phyloP scores from a whole-genome alignment of 2,113 vertebrate genomes.

The Vulpes vulpes region DNA sequence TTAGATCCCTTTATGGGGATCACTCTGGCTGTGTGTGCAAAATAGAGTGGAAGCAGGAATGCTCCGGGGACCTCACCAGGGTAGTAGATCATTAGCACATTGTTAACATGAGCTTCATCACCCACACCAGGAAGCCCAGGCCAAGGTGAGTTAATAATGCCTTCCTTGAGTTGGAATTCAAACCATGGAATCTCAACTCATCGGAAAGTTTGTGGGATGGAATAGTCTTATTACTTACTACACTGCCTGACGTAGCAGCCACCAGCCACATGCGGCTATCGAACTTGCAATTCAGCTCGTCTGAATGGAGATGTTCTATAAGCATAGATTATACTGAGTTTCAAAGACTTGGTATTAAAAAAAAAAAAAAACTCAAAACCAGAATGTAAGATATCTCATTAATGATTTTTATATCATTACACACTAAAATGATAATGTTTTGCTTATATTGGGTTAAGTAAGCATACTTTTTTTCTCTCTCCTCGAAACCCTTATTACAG shows the following conservation, averaged over 20 bases:
- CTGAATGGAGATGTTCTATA: neutral
- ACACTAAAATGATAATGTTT: neutral
- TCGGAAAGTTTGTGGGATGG: neutral
- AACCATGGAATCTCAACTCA: neutral
- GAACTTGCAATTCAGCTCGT: neutral
- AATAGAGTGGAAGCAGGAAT: neutral
- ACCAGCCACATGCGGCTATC: neutral
- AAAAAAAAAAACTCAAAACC: neutral
- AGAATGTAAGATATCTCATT: neutral
- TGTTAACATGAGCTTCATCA: neutral
- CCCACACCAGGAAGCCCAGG: neutral
- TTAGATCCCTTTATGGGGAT: neutral
- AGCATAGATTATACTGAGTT: neutral
- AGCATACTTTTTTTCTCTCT: neutral
- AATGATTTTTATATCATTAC: conserved; percentile 9
- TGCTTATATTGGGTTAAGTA: neutral
- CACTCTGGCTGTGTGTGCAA: neutral
- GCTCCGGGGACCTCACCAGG: neutral
- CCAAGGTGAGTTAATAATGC: neutral
- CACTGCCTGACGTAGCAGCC: neutral
- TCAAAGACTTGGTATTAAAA: neutral
- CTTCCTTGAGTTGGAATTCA: neutral
- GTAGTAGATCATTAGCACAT: neutral
- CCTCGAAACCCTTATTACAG: neutral
- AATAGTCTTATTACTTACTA: neutral